A percentile compares a stretch with the other conserved stretches of the same genome.
Evolutionary conservation across 2,113 vertebrate species (phyloP).

Genomic region (Riparia riparia): DNA sequence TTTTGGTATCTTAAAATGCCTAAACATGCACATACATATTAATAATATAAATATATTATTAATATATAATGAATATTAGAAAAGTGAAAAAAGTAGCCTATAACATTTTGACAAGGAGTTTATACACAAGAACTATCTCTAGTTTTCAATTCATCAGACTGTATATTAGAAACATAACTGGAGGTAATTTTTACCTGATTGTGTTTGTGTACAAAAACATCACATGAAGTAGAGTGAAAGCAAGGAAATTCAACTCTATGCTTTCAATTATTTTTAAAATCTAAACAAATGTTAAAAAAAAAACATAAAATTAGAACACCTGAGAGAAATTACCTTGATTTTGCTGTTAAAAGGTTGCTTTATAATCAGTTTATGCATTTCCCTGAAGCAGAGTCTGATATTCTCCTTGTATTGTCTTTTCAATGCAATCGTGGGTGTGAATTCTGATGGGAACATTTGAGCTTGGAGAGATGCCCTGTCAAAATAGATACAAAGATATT

Average conservation of each 20-base stretch:
- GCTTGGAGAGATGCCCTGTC: not conserved
- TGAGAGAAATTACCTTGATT: not conserved
- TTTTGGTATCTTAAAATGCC: not conserved
- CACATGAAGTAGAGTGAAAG: not conserved
- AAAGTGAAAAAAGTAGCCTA: not conserved
- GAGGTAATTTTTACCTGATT: not conserved
- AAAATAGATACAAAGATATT: conserved; percentile 24
- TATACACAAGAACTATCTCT: not conserved
- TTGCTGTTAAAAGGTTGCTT: not conserved
- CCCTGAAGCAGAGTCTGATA: not conserved
- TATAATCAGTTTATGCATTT: not conserved
- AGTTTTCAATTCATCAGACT: not conserved
- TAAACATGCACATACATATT: not conserved
- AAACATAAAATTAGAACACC: not conserved
- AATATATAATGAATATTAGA: not conserved
- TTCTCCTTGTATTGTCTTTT: conserved; percentile 1
- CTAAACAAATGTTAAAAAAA: not conserved
- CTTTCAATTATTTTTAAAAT: not conserved
- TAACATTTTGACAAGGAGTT: not conserved
- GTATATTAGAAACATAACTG: not conserved
- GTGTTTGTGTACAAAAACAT: not conserved
- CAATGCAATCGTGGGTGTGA: not conserved
- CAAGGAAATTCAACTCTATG: not conserved
- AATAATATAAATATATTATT: not conserved
- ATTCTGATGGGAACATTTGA: not conserved